phyloP scores from a whole-genome alignment of 2,888 invertebrate genomes.

The Odontomyia ornata region DNA sequence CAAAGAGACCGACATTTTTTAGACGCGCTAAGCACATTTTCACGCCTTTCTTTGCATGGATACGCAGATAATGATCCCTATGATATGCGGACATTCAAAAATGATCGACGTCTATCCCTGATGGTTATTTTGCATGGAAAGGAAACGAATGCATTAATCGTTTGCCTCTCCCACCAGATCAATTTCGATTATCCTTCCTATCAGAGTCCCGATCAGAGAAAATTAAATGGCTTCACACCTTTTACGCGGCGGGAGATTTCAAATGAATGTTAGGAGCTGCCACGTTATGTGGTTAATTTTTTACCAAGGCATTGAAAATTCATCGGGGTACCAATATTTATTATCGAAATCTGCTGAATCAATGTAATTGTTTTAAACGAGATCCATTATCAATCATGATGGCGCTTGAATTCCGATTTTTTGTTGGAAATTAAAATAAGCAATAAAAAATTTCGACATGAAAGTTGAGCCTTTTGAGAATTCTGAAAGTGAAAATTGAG shows the following conservation, averaged over 20 bases:
- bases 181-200: conserved; percentile 17
- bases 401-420: too few relatives aligned
- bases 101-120: not conserved
- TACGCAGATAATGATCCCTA: too few relatives aligned
- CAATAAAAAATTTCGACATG: not conserved
- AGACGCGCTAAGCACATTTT: too few relatives aligned
- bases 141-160: not conserved
- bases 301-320: not conserved
- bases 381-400: not conserved
- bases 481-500: not conserved
- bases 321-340: not conserved
- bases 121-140: conserved; percentile 21
- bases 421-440: not conserved
- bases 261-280: conserved; percentile 7
- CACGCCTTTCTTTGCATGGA: too few relatives aligned
- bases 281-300: not conserved
- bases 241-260: conserved; percentile 34
- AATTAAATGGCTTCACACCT: conserved; percentile 45
- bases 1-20: not conserved
- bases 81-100: not conserved
- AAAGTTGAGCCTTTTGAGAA: too few relatives aligned
- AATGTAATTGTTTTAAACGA: conserved; percentile 39
- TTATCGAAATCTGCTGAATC: conserved; percentile 14
- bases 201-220: conserved; percentile 23
- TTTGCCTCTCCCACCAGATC: not conserved